Evolutionary conservation across 2,888 invertebrate genomes (phyloP), one percentile per base, ranked within the genome.

Genomic region (Epiperipatus broadwayi): DNA sequence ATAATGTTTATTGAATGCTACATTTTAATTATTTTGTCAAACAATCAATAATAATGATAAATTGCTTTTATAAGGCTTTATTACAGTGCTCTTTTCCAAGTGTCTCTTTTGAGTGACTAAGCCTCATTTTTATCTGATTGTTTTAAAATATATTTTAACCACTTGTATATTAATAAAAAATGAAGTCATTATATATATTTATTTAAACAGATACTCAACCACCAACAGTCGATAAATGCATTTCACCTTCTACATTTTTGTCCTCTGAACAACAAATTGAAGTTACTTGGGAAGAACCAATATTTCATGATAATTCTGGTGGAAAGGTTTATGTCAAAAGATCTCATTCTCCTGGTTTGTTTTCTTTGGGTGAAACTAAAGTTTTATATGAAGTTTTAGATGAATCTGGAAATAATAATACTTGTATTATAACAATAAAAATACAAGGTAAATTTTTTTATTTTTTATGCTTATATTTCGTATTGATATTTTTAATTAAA

Each of bases 371-470:
- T 1, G 60, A 56, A 15, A 70, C 71, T 2, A 49, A 56, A 30
- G 63, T 74, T 1, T 61, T 59, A 3, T 75, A 74, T 47, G 64
- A 57, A 3, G 73, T 69, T 1, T 59, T 53, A 10, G 75, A 75
- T 52, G 50, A 55, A 12, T 67, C 63, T 16, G 65, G 66, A 33
- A 75, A 75, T 50, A 60, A 56, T 12, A 70, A 64, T 34, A 60
- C 55, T 10, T 75, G 75, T 49, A 49, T 58, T 15, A 59, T 75
- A 30, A 68, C 66, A 48, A 63, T 75, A 36, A 68, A 65, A 8
- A 64, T 75, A 2, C 64, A 69, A 61, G 66, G 70, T 69, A 52
- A 48, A n/a, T n/a, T n/a, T n/a, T n/a, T n/a, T n/a, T n/a, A n/a
- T n/a, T n/a, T n/a, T n/a, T n/a, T n/a, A n/a, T n/a, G n/a, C n/a